Percentiles rank a stretch among this genome's conserved stretches.
Conservation (phyloP, 1,140 invertebrate genomes). For the Druon quercuslanigerum region DNA sequence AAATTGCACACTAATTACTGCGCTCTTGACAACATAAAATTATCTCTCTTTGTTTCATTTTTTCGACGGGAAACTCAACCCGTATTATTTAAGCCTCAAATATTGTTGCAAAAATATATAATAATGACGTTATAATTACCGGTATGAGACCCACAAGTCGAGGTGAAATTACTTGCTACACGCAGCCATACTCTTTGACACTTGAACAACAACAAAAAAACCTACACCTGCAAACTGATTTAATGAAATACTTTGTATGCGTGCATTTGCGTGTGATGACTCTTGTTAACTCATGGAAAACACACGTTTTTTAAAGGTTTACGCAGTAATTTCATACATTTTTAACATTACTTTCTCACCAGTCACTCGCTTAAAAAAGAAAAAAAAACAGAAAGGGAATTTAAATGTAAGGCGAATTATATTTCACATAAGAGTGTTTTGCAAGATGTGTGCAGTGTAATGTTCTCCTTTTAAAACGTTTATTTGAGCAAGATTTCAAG, state of each 20-base stretch:
- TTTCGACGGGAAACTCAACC: constrained; percentile 9
- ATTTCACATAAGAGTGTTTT: too few species aligned
- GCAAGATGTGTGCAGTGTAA: too few species aligned
- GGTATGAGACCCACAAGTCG: constrained; percentile 7
- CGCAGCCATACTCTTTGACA: not conserved
- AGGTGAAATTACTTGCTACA: constrained; percentile 1
- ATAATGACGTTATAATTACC: constrained; percentile 17
- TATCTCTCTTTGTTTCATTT: not conserved
- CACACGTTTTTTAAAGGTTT: not conserved
- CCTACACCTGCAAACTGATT: not conserved
- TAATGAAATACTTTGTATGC: not conserved
- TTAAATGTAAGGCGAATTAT: too few species aligned
- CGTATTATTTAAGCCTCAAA: constrained; percentile 17
- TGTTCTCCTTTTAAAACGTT: too few species aligned
- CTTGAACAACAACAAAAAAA: not conserved
- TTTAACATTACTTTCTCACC: too few species aligned
- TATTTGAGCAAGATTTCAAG: too few species aligned
- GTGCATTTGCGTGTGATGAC: not conserved
- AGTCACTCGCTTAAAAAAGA: too few species aligned
- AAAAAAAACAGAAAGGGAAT: too few species aligned
- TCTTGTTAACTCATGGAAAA: not conserved
- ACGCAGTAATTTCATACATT: not conserved
- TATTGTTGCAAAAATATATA: constrained; percentile 20
- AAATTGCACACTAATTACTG: not conserved
- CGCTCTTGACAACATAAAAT: constrained; percentile 9